Evolutionary conservation across 2,113 vertebrate genomes (phyloP).

Genomic region (Chloebia gouldiae): DNA sequence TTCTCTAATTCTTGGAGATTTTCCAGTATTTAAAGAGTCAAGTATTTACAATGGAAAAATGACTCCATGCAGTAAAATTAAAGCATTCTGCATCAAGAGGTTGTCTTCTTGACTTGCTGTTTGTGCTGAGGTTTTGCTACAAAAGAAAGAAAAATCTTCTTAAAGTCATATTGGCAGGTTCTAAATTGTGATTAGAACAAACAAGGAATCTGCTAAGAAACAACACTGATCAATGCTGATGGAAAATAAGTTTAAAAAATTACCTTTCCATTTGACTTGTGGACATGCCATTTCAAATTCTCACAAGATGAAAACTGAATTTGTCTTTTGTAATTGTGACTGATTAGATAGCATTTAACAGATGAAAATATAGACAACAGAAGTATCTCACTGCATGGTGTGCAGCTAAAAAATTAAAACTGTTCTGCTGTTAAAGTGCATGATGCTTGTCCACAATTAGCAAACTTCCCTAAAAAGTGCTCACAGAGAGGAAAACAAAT

Average conservation of each 20-base stretch:
- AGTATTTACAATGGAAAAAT: constrained; percentile 31
- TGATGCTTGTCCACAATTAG: not conserved
- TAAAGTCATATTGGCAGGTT: not conserved
- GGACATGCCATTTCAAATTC: not conserved
- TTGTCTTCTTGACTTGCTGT: not conserved
- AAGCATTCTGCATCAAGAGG: not conserved
- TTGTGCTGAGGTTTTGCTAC: not conserved
- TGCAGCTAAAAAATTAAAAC: not conserved
- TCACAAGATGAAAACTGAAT: not conserved
- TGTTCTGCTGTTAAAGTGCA: not conserved
- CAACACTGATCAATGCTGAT: not conserved
- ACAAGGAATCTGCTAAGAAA: not conserved
- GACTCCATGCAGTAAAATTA: not conserved
- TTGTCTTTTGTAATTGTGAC: not conserved
- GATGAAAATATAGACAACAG: not conserved
- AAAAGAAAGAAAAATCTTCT: not conserved
- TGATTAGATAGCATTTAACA: not conserved
- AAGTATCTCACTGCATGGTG: not conserved
- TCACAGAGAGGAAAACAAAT: not conserved
- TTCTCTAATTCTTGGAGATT: constrained; percentile 28
- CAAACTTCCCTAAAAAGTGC: not conserved
- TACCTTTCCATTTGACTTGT: not conserved
- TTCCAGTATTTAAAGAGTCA: constrained; percentile 44
- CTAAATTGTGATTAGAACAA: not conserved
- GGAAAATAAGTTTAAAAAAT: not conserved